These are phyloP conservation scores for Torymus tubicola DNA, from an alignment of 2,888 invertebrate species.

Conservation along the genomic window DNA sequence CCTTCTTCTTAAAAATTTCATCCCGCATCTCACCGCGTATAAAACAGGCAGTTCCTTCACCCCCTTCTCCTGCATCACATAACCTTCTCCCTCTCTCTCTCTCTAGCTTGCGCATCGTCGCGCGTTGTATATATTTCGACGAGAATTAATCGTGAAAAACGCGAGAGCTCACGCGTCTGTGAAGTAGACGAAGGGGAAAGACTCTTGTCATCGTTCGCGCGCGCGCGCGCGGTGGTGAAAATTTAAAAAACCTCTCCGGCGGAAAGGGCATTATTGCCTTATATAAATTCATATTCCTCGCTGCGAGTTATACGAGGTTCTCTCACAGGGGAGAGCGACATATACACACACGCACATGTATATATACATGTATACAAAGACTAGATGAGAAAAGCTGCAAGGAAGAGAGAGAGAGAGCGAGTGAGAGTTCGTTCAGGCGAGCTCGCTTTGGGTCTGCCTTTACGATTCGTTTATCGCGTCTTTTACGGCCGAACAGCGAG, in stretches of 20 bases:
- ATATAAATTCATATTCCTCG: slow-evolving; percentile 66
- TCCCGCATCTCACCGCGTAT: neutral
- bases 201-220: no score
- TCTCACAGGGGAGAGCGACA: slow-evolving; percentile 56
- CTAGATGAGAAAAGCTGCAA: slow-evolving; percentile 32
- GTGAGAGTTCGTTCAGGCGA: slow-evolving; percentile 35
- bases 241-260: slow-evolving; percentile 32
- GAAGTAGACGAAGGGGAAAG: no score
- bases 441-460: slow-evolving; percentile 47
- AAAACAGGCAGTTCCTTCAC: neutral
- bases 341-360: no score
- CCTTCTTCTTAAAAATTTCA: slow-evolving; percentile 40
- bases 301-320: slow-evolving; percentile 56
- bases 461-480: slow-evolving; percentile 67
- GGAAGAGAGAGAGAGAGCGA: neutral
- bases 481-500: slow-evolving; percentile 59
- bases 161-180: neutral
- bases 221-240: slow-evolving; percentile 38
- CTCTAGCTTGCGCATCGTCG: neutral
- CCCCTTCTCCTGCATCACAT: no score
- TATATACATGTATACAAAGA: neutral
- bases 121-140: neutral
- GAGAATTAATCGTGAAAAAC: slow-evolving; percentile 52
- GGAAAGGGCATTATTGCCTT: slow-evolving; percentile 61
- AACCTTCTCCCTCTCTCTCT: no score